Evolutionary conservation across 2,888 invertebrate species (phyloP), one percentile per base, ranked within the genome.

Genomic region (Nomada goodeniana): DNA sequence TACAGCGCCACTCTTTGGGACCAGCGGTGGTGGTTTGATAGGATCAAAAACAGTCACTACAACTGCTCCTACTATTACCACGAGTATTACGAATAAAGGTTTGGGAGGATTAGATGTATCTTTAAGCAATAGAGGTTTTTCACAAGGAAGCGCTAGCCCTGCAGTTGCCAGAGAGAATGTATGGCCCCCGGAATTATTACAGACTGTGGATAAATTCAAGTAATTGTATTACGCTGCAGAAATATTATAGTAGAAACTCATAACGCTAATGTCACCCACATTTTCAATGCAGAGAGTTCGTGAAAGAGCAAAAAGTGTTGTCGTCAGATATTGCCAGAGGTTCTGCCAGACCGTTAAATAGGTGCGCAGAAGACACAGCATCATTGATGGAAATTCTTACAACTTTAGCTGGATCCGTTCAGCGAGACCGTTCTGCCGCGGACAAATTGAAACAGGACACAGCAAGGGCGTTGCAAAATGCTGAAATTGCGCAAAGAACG

Each of bases 301-400:
- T 98, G 0, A 98, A 98, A 94, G 96, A 97, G 77, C 98, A 98
- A 92, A 98, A 98, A 93, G 95, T 95, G 0, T 94, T 97, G 52
- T 96, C 97, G 81, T 97, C 98, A 0, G 98, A 98, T 90, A 96
- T 98, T 63, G 96, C 97, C 89, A 94, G 97, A 73, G 96, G 96
- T 89, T 96, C 96, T 0, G 94, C 95, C 0, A 95, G 96, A 88
- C 95, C 96, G 13, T 94, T 96, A 86, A 94, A 94, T 78, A 95
- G 95, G 92, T 96, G 96, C 18, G 95, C 96, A 68, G 95, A 95
- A 90, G 96, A 96, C 88, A 95, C 95, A n/a, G 95, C 95, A 71
- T 91, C 95, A 0, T 91, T 96, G 10, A 95, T 95, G 91, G 95
- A 95, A 91, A 93, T 95, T 55, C 91, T 96, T 18, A 95, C 95